phyloP scores from a whole-genome alignment of 2,797 vertebrate species.

The Sitta carolinensis region DNA sequence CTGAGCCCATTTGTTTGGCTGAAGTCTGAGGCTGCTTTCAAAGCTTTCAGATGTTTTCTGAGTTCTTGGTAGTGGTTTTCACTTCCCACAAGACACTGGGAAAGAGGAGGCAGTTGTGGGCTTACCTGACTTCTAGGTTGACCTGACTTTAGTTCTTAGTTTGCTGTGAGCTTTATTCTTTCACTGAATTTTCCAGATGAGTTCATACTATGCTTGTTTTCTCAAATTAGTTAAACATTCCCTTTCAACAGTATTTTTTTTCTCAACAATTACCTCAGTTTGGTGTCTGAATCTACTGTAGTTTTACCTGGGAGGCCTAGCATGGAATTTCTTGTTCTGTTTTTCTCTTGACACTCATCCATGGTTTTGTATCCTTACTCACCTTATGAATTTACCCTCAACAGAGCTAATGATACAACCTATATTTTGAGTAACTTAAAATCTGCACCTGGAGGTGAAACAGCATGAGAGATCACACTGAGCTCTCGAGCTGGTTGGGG shows the following conservation, averaged over 20 bases:
- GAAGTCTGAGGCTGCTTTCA: background rate
- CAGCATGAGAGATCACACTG: background rate
- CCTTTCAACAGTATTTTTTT: conserved; percentile 38
- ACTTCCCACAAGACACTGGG: background rate
- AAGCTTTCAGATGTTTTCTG: background rate
- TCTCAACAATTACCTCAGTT: conserved; percentile 54
- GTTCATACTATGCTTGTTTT: background rate
- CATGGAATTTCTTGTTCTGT: background rate
- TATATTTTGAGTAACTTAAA: background rate
- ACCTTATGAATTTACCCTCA: background rate
- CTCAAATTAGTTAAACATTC: conserved; percentile 33
- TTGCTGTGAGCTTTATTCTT: conserved; percentile 22
- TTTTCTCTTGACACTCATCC: conserved; percentile 11
- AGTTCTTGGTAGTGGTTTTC: conserved; percentile 2
- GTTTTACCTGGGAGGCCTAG: conserved; percentile 41
- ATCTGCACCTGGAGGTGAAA: conserved; percentile 13
- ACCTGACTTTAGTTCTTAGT: conserved; percentile 13
- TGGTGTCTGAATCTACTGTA: conserved; percentile 41
- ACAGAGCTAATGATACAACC: background rate
- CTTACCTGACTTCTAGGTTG: conserved; percentile 5
- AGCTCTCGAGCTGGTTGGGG: background rate
- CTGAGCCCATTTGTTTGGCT: background rate
- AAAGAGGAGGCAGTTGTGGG: background rate
- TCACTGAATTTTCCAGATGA: background rate
- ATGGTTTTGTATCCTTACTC: background rate